phyloP scores from a whole-genome alignment of 2,888 invertebrate species.

The Tricholauxania praeusta region DNA sequence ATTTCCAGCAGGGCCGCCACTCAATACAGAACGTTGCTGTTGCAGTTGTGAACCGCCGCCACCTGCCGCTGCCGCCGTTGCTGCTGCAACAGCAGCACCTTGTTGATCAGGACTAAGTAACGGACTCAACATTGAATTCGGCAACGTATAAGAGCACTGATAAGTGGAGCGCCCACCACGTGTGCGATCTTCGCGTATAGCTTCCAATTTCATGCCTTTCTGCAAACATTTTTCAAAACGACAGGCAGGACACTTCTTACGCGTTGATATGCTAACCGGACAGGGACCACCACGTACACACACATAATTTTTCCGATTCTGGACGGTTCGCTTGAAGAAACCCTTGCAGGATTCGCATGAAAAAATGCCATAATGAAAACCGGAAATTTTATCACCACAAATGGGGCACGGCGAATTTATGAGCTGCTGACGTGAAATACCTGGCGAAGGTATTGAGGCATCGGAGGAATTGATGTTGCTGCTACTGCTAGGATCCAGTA shows the following conservation, averaged over 20 bases:
- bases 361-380: slow-evolving; percentile 98
- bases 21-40: slow-evolving; percentile 47
- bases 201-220: slow-evolving; percentile 97
- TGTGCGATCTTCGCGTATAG: slow-evolving; percentile 94
- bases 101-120: slow-evolving; percentile 69
- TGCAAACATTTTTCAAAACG: slow-evolving; percentile 95
- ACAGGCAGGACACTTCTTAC: slow-evolving; percentile 97
- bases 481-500: slow-evolving; percentile 41
- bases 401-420: slow-evolving; percentile 96
- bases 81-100: slow-evolving; percentile 43
- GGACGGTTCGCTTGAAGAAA: slow-evolving; percentile 98
- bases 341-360: slow-evolving; percentile 98
- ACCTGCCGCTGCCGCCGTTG: slow-evolving; percentile 45
- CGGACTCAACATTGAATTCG: slow-evolving; percentile 74
- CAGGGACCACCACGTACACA: slow-evolving; percentile 92
- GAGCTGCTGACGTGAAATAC: slow-evolving; percentile 88
- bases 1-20: slow-evolving; percentile 62
- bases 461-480: slow-evolving; percentile 64
- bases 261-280: slow-evolving; percentile 90
- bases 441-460: slow-evolving; percentile 67
- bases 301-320: slow-evolving; percentile 96
- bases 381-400: slow-evolving; percentile 95
- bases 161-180: slow-evolving; percentile 96
- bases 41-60: slow-evolving; percentile 27
- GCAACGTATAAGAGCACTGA: slow-evolving; percentile 92